Percentiles rank a stretch among this genome's conserved stretches.
These are phyloP conservation scores for Tribolium castaneum DNA, from an alignment of 1,140 invertebrate genomes.

Conservation along the genomic window DNA sequence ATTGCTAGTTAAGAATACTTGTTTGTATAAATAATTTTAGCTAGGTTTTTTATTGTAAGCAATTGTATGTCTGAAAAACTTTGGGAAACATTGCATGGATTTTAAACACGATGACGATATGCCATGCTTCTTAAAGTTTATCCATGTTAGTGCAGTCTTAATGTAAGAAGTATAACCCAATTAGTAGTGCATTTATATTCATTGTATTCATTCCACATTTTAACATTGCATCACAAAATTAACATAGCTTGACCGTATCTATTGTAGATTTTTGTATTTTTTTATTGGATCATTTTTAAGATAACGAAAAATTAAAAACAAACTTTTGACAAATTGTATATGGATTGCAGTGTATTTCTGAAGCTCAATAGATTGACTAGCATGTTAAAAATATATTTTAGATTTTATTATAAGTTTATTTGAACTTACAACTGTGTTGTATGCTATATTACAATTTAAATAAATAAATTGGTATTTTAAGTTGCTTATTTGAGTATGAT, in stretches of 20 bases:
- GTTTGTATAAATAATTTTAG: conserved; percentile 64
- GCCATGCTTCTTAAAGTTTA: conserved; percentile 42
- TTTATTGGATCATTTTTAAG: conserved; percentile 54
- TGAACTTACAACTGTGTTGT: conserved; percentile 61
- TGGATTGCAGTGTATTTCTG: conserved; percentile 48
- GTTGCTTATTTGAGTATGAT: conserved; percentile 42
- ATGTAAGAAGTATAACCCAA: conserved; percentile 58
- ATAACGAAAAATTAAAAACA: conserved; percentile 10
- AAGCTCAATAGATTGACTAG: conserved; percentile 60
- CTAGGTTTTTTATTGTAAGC: conserved; percentile 63
- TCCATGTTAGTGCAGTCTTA: conserved; percentile 63
- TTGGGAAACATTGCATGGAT: conserved; percentile 42
- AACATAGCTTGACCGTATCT: conserved; percentile 46
- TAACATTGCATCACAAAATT: conserved; percentile 52
- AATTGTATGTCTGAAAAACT: conserved; percentile 56
- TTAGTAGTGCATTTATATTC: conserved; percentile 62
- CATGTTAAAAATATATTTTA: conserved; percentile 57
- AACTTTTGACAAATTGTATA: conserved; percentile 47
- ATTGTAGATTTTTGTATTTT: conserved; percentile 62
- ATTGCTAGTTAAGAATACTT: conserved; percentile 61
- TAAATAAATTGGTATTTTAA: conserved; percentile 64
- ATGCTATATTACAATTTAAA: conserved; percentile 62
- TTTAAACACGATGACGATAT: conserved; percentile 20
- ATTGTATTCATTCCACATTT: conserved; percentile 63
- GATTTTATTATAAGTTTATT: conserved; percentile 57